Percentiles rank a stretch among this genome's conserved stretches.
Conservation (phyloP, 2,797 vertebrate species). For the Paratrypauchen microcephalus region DNA sequence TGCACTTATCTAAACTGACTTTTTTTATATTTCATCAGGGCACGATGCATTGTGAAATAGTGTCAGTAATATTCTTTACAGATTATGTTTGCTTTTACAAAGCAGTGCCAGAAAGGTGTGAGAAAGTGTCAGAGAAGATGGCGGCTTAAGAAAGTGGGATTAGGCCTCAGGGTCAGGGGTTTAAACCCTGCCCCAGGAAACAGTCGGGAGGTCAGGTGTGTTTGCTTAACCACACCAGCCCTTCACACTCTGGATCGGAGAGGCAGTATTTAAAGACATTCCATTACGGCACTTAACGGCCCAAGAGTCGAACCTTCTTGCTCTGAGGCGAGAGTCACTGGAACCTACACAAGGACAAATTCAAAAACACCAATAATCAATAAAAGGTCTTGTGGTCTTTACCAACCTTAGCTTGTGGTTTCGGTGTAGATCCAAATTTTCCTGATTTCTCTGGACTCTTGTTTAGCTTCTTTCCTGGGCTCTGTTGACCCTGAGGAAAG, state of each 20-base stretch:
- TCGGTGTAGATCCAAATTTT: constrained; percentile 61
- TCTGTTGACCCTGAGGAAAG: constrained; percentile 51
- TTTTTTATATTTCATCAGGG: constrained; percentile 30
- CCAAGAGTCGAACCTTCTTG: too few species aligned
- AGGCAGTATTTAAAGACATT: constrained; percentile 59
- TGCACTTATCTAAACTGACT: constrained; percentile 31
- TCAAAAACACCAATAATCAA: neutral
- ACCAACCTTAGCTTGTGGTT: constrained; percentile 70
- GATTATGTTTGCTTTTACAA: constrained; percentile 32
- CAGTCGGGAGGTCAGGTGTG: constrained; percentile 70
- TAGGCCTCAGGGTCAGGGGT: constrained; percentile 60
- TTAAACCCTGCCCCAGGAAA: constrained; percentile 72
- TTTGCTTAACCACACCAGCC: constrained; percentile 70
- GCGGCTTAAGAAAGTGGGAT: constrained; percentile 58
- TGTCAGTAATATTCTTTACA: constrained; percentile 17
- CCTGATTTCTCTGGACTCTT: constrained; percentile 70
- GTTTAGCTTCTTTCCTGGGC: constrained; percentile 63
- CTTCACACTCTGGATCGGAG: constrained; percentile 60
- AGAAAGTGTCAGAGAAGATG: constrained; percentile 62
- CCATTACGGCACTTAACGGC: constrained; percentile 53
- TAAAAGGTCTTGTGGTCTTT: neutral
- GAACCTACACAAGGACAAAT: neutral
- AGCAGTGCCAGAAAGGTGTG: constrained; percentile 16
- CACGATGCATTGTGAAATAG: constrained; percentile 19
- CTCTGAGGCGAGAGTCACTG: too few species aligned